phyloP scores from a whole-genome alignment of 2,888 invertebrate genomes.

The Arrhopalites spinosus region DNA sequence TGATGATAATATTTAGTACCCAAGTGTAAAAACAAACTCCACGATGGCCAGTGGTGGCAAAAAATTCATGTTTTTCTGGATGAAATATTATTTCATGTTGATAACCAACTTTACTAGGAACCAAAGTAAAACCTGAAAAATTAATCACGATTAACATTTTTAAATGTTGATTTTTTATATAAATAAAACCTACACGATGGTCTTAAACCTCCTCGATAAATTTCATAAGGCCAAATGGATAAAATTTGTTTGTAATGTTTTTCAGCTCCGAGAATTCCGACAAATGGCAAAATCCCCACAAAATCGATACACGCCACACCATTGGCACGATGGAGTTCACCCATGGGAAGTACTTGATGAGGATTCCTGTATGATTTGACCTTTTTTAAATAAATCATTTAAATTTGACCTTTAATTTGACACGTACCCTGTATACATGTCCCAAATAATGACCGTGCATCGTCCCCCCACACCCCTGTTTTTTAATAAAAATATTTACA shows the following conservation, averaged over 20 bases:
- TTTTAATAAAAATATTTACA: too few species aligned
- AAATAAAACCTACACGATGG: background rate
- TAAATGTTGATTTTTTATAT: too few species aligned
- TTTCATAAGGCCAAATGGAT: constrained; percentile 26
- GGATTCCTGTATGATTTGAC: constrained; percentile 7
- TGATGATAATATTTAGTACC: constrained; percentile 30
- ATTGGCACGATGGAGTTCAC: constrained; percentile 1
- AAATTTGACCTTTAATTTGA: background rate
- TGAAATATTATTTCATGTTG: constrained; percentile 45
- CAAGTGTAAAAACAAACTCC: constrained; percentile 50
- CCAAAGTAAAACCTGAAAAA: background rate
- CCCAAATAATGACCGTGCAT: constrained; percentile 53
- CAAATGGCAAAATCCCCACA: background rate
- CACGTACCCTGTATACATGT: constrained; percentile 41
- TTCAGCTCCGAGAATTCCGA: constrained; percentile 35
- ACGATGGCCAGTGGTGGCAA: constrained; percentile 49
- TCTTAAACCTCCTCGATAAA: background rate
- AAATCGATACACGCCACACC: constrained; percentile 18
- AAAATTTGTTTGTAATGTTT: constrained; percentile 10
- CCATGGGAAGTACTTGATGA: constrained; percentile 6
- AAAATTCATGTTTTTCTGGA: constrained; percentile 41
- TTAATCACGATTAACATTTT: background rate
- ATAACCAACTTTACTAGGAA: constrained; percentile 32
- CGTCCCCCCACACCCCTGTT: constrained; percentile 39
- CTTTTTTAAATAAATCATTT: background rate